These are phyloP conservation scores for Harpalus rubripes DNA, from an alignment of 2,888 invertebrate species.

Conservation along the genomic window DNA sequence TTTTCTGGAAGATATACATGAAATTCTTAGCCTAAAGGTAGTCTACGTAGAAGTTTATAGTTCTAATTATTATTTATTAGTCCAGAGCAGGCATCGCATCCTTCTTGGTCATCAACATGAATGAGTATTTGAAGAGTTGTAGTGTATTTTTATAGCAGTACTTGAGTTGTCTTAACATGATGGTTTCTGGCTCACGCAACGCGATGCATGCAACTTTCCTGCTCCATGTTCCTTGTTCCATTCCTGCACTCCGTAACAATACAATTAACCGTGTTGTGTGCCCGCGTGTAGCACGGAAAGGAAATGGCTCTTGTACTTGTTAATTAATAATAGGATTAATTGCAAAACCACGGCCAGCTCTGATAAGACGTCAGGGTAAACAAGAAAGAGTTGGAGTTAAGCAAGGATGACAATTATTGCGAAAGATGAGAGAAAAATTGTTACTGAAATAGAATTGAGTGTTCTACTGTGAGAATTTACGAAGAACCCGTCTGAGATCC, in stretches of 20 bases:
- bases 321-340: constrained; percentile 58
- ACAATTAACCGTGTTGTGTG: constrained; percentile 43
- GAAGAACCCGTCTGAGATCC: no score
- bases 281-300: constrained; percentile 45
- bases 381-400: constrained; percentile 12
- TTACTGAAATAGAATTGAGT: no score
- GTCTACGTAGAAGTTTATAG: neutral
- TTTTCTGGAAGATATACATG: neutral
- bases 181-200: constrained; percentile 20
- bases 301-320: constrained; percentile 55
- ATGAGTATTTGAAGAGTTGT: neutral
- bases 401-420: constrained; percentile 3
- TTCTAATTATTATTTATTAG: constrained; percentile 1
- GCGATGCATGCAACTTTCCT: constrained; percentile 18
- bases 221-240: constrained; percentile 24
- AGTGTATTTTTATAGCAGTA: constrained; percentile 2
- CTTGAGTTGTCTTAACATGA: constrained; percentile 6
- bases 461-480: no score
- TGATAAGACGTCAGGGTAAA: constrained; percentile 20
- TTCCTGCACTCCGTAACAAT: constrained; percentile 55
- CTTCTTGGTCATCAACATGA: constrained; percentile 2
- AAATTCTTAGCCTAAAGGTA: neutral
- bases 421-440: neutral
- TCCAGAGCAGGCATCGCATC: neutral
- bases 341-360: constrained; percentile 15